These are phyloP conservation scores for Habropoda laboriosa DNA, from an alignment of 1,140 invertebrate genomes.

Conservation along the genomic window DNA sequence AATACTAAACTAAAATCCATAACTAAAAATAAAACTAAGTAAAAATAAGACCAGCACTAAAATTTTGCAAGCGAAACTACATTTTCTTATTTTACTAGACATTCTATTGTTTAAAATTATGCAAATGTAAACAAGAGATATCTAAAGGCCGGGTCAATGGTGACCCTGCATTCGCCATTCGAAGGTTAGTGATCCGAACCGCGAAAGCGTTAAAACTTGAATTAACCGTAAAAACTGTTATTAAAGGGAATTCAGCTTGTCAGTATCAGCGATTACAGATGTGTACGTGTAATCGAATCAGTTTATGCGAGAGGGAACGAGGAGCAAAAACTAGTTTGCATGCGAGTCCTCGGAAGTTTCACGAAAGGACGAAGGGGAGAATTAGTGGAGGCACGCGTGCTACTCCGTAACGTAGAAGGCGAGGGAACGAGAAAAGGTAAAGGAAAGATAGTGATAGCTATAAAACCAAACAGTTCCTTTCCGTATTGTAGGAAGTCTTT, in stretches of 20 bases:
- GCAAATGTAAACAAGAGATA: too few relatives aligned
- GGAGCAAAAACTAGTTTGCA: slow-evolving; percentile 70
- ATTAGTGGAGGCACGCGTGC: slow-evolving; percentile 64
- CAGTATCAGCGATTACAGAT: slow-evolving; percentile 29
- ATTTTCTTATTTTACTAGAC: too few relatives aligned
- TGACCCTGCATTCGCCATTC: too few relatives aligned
- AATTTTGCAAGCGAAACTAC: too few relatives aligned
- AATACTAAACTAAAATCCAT: too few relatives aligned
- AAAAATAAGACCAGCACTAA: too few relatives aligned
- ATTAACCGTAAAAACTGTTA: too few relatives aligned
- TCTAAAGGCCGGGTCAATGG: too few relatives aligned
- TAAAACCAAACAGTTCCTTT: slow-evolving; percentile 2
- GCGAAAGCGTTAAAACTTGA: too few relatives aligned
- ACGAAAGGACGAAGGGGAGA: slow-evolving; percentile 3
- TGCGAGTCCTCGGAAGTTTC: slow-evolving; percentile 60
- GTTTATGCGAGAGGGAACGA: slow-evolving; percentile 32
- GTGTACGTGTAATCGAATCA: slow-evolving; percentile 45
- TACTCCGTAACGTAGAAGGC: slow-evolving; percentile 59
- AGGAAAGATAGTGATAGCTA: slow-evolving; percentile 2
- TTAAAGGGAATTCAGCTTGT: neutral
- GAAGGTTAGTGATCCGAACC: too few relatives aligned
- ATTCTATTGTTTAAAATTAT: too few relatives aligned
- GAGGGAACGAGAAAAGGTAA: slow-evolving; percentile 7
- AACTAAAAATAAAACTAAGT: too few relatives aligned
- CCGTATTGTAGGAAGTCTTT: neutral